Conservation (phyloP, 2,888 invertebrate species). For the Pollenia angustigena region DNA sequence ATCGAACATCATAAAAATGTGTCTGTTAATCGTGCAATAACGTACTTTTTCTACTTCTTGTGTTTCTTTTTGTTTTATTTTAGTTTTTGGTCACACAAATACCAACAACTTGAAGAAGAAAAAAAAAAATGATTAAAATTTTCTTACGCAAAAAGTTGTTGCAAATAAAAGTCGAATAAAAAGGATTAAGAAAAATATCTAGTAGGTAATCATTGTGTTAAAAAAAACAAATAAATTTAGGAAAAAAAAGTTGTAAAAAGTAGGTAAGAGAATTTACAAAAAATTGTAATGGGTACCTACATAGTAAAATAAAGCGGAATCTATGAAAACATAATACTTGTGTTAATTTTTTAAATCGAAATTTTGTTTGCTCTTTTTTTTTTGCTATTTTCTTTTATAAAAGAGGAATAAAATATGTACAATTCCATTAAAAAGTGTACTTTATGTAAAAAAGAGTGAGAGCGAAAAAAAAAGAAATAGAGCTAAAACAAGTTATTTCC, state of each 20-base stretch:
- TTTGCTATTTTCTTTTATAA: conserved; percentile 30
- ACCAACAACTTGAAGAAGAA: conserved; percentile 21
- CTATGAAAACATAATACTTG: conserved; percentile 19
- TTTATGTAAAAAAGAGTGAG: conserved; percentile 25
- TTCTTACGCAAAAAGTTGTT: neutral
- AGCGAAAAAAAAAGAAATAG: conserved; percentile 20
- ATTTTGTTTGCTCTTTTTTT: conserved; percentile 6
- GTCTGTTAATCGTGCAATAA: conserved; percentile 49
- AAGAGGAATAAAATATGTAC: conserved; percentile 34
- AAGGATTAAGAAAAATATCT: neutral
- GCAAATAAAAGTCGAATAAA: neutral
- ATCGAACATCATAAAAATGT: neutral
- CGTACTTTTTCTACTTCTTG: conserved; percentile 53
- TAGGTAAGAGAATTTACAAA: too few species aligned
- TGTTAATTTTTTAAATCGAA: conserved; percentile 55
- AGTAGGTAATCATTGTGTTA: neutral
- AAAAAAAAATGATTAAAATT: neutral
- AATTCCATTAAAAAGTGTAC: conserved; percentile 34
- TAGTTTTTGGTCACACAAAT: neutral
- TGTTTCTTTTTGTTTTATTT: conserved; percentile 33
- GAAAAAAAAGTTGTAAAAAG: too few species aligned
- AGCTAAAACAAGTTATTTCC: neutral
- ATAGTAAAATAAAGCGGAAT: conserved; percentile 16
- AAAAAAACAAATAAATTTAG: neutral
- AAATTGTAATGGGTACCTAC: too few species aligned